Conservation (phyloP, 2,113 vertebrate species). For the Zapornia atra region DNA sequence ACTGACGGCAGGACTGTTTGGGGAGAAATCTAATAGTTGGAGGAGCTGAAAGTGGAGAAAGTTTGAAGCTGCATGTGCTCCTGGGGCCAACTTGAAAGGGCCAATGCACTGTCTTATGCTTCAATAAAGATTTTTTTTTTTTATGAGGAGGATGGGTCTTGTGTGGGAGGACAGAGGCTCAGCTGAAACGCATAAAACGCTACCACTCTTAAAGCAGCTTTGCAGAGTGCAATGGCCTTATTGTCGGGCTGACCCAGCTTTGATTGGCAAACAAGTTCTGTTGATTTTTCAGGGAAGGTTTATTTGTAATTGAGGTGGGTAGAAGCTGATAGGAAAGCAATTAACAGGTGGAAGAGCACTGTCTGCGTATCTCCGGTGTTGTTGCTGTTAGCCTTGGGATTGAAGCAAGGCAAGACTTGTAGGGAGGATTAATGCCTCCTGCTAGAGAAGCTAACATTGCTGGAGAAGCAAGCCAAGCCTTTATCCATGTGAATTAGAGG, state of each 20-base stretch:
- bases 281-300: constrained; percentile 2
- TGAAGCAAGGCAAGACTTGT: not conserved
- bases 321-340: not conserved
- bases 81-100: not conserved
- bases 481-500: not conserved
- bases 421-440: not conserved
- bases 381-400: not conserved
- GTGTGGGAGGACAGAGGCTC: not conserved
- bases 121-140: no score
- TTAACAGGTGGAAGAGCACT: not conserved
- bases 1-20: not conserved
- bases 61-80: not conserved
- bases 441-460: not conserved
- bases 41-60: not conserved
- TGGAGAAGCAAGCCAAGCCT: not conserved
- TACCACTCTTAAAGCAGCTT: not conserved
- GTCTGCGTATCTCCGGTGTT: not conserved
- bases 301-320: constrained; percentile 8
- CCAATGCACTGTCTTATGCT: no score
- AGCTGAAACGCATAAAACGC: not conserved
- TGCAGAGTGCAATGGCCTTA: not conserved
- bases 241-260: not conserved
- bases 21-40: not conserved
- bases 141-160: not conserved
- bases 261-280: not conserved